These are phyloP conservation scores for Galemys pyrenaicus DNA, from an alignment of 2,113 vertebrate genomes.

Conservation along the genomic window DNA sequence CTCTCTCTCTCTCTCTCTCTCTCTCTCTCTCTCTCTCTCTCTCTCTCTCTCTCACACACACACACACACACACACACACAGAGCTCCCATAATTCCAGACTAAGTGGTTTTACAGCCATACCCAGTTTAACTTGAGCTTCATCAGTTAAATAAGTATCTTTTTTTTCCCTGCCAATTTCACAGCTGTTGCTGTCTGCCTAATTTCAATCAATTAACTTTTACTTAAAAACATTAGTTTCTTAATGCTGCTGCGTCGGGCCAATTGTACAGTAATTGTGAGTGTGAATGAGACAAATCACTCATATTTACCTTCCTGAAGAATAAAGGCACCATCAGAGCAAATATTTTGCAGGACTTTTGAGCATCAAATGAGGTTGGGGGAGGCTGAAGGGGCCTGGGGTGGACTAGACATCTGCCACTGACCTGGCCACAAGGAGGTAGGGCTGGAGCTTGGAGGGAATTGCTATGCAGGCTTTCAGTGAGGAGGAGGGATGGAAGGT, in stretches of 20 bases:
- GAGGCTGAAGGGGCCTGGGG: too few species aligned
- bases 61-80: accelerated
- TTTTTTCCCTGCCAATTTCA: background rate
- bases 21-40: too few species aligned
- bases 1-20: too few species aligned
- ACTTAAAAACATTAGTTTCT: constrained; percentile 73
- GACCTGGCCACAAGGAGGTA: accelerated
- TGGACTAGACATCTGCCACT: background rate
- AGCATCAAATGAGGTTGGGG: accelerated
- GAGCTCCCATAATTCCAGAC: background rate
- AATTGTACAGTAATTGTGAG: constrained; percentile 48
- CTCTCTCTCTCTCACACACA: too few species aligned
- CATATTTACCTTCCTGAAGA: background rate
- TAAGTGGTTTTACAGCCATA: background rate
- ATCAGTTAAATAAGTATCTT: background rate
- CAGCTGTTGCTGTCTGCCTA: constrained; percentile 71
- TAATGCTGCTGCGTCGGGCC: constrained; percentile 18
- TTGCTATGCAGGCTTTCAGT: background rate
- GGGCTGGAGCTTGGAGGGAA: accelerated
- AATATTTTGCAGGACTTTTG: background rate
- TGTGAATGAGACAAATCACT: constrained; percentile 46
- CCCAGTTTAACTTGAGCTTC: constrained; percentile 10
- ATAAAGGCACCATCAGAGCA: background rate
- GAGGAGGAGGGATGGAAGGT: background rate
- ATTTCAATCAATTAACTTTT: constrained; percentile 77